phyloP scores from a whole-genome alignment of 1,140 invertebrate genomes.

The Drosophila kurseongensis region DNA sequence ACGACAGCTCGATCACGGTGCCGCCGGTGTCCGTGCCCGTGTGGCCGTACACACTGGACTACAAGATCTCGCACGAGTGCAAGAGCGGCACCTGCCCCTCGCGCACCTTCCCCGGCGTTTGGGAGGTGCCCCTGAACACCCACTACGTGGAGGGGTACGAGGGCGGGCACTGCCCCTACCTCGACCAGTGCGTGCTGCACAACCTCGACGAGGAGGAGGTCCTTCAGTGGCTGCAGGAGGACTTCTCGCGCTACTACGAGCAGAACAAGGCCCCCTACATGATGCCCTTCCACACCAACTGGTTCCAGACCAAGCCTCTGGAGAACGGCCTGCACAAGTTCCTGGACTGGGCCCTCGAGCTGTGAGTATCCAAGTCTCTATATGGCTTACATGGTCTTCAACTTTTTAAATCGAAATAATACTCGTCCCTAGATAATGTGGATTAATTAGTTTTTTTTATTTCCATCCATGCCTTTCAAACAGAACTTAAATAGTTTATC shows the following conservation, averaged over 20 bases:
- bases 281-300: constrained; percentile 97
- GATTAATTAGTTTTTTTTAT: too few species aligned
- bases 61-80: constrained; percentile 96
- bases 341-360: constrained; percentile 90
- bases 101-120: constrained; percentile 95
- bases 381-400: too few species aligned
- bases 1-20: constrained; percentile 95
- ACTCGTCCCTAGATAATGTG: too few species aligned
- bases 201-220: constrained; percentile 95
- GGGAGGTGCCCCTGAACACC: constrained; percentile 97
- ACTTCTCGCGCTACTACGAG: constrained; percentile 94
- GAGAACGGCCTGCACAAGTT: constrained; percentile 94
- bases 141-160: constrained; percentile 95
- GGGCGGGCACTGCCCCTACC: constrained; percentile 95
- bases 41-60: constrained; percentile 97
- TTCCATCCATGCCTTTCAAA: too few species aligned
- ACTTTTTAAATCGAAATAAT: too few species aligned
- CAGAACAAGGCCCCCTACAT: constrained; percentile 96
- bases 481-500: too few species aligned
- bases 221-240: constrained; percentile 95
- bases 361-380: constrained; percentile 87
- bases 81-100: constrained; percentile 96
- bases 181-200: constrained; percentile 96
- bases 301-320: constrained; percentile 95
- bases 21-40: constrained; percentile 93